Base-by-base conservation (phyloP, 2,113 vertebrate species). In the Trachemys scripta region DNA sequence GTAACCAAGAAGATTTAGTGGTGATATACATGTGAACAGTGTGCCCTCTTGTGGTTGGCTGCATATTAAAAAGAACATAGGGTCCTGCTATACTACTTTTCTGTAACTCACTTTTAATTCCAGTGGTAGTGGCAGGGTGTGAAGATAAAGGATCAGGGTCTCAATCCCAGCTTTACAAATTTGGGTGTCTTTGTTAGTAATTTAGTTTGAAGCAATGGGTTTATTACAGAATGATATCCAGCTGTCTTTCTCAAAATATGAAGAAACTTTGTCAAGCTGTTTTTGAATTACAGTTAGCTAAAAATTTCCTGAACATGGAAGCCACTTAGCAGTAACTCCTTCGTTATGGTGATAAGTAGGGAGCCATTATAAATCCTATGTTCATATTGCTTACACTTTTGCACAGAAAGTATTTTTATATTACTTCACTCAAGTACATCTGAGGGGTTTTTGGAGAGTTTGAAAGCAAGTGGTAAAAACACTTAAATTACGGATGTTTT, bases 1-100 rank as follows among this genome's bases (percentile, higher is more conserved):
- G 75, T 62, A 87, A 42, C 14, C 51, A 35, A 82, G 59, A 57
- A 72, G 62, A 90, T 45, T 76, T 6, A 65, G 10, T 45, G 35
- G 54, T 78, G 3, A 35, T 79, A 17, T 75, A n/a, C 87, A 4
- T 54, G 8, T 0, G 75, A 3, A 1, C 16, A 2, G 24, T 19
- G 57, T 53, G 88, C 93, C 95, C 83, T 92, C 96, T 93, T 91
- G 94, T 97, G 95, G 89, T 84, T 94, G 85, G 1, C 93, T 42
- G 29, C 13, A 80, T 38, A 72, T 38, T 22, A 38, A 72, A 72
- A 72, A 72, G n/a, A 72, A 38, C 5, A 10, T 22, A 38, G n/a
- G 65, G n/a, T 20, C 19, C 8, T 38, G 19, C 5, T 38, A 22
- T 29, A 35, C 12, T 78, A 35, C 49, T 86, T 92, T 92, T 78